A percentile compares a stretch with the other conserved stretches of the same genome.
Conservation (phyloP, 1,140 invertebrate species). For the Eurosta solidaginis region DNA sequence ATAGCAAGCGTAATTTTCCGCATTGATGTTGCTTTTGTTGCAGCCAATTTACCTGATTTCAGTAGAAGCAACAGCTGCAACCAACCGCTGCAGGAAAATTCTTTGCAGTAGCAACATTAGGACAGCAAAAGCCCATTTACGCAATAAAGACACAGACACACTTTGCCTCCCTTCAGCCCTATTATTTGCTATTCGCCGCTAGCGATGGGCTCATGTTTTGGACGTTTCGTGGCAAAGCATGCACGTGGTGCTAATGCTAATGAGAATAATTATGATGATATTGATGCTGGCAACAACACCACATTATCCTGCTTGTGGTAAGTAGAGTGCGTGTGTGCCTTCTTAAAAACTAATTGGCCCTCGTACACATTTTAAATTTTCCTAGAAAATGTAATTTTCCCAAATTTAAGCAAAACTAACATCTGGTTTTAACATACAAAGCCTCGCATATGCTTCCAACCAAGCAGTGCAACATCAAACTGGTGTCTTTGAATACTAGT, state of each 20-base stretch:
- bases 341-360: slow-evolving; percentile 17
- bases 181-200: slow-evolving; percentile 6
- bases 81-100: neutral
- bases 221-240: slow-evolving; percentile 44
- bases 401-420: neutral
- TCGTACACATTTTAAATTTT: too few species aligned
- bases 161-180: neutral
- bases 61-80: neutral
- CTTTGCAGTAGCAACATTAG: neutral
- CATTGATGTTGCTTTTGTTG: neutral
- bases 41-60: neutral
- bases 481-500: too few species aligned
- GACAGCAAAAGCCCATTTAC: neutral
- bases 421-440: neutral
- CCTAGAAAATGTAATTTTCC: neutral
- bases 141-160: too few species aligned
- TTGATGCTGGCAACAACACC: too few species aligned
- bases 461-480: too few species aligned
- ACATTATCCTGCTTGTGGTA: slow-evolving; percentile 28
- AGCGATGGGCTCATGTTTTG: slow-evolving; percentile 50
- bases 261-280: too few species aligned
- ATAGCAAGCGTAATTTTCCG: neutral
- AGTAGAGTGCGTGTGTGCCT: slow-evolving; percentile 28
- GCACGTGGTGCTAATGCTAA: slow-evolving; percentile 25
- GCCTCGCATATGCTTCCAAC: too few species aligned